Evolutionary conservation across 1,140 invertebrate species (phyloP).

Genomic region (Drosophila busckii): DNA sequence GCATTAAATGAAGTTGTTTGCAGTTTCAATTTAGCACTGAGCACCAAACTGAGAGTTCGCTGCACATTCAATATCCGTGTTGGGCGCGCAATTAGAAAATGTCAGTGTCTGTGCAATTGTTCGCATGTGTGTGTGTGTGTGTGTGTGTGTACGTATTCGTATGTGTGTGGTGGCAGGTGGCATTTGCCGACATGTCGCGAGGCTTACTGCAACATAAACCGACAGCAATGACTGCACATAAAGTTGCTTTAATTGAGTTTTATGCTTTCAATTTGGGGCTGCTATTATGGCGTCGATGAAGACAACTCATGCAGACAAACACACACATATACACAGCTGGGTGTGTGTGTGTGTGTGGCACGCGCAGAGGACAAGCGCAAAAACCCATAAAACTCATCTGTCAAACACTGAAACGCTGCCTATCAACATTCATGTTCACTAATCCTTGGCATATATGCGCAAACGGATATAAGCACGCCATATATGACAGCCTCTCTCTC

Average conservation of each 20-base stretch:
- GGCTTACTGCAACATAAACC: slow-evolving; percentile 62
- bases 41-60: neutral
- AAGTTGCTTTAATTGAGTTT: slow-evolving; percentile 69
- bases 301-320: slow-evolving; percentile 13
- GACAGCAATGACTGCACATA: slow-evolving; percentile 66
- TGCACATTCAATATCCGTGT: slow-evolving; percentile 60
- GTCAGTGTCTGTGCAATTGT: slow-evolving; percentile 22
- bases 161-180: slow-evolving; percentile 38
- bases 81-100: slow-evolving; percentile 59
- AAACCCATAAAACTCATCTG: slow-evolving; percentile 68
- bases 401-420: slow-evolving; percentile 66
- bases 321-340: slow-evolving; percentile 3
- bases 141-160: neutral
- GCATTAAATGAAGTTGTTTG: slow-evolving; percentile 61
- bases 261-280: slow-evolving; percentile 66
- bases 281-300: slow-evolving; percentile 53
- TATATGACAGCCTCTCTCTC: slow-evolving; percentile 8
- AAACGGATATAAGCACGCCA: slow-evolving; percentile 55
- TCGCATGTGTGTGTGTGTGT: neutral
- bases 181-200: slow-evolving; percentile 39
- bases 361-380: slow-evolving; percentile 47
- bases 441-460: slow-evolving; percentile 69
- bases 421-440: slow-evolving; percentile 71
- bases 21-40: slow-evolving; percentile 51
- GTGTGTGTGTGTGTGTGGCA: slow-evolving; percentile 6